Conservation (phyloP, 2,797 vertebrate species). For the Bufotes viridis region DNA sequence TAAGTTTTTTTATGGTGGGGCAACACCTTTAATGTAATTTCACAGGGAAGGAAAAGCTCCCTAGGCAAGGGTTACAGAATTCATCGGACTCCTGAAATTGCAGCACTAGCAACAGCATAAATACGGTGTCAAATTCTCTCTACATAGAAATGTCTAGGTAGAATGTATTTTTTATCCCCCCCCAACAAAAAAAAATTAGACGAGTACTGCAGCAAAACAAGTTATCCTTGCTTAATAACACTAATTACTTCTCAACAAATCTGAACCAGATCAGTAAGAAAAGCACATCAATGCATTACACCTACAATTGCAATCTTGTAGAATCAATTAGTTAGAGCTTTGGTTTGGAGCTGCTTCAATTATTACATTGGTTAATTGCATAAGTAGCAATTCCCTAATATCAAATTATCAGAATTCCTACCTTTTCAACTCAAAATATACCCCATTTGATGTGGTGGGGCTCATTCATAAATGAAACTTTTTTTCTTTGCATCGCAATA, state of each 20-base stretch:
- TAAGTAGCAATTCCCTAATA: background rate
- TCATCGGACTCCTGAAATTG: too few species aligned
- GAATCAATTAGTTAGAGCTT: background rate
- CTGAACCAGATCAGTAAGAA: background rate
- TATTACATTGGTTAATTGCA: slow-evolving; percentile 9
- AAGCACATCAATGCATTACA: background rate
- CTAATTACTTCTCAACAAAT: background rate
- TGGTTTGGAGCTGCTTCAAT: background rate
- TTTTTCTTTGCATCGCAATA: too few species aligned
- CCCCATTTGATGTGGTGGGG: too few species aligned
- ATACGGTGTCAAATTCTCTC: too few species aligned
- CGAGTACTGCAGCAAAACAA: background rate
- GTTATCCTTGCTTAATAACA: background rate
- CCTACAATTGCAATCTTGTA: background rate
- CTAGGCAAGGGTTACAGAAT: too few species aligned
- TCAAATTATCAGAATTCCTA: background rate
- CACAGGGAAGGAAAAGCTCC: too few species aligned
- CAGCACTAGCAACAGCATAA: too few species aligned
- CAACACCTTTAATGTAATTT: too few species aligned
- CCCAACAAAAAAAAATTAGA: background rate
- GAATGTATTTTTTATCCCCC: too few species aligned
- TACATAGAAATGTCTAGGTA: too few species aligned
- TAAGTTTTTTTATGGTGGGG: too few species aligned
- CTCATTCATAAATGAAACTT: too few species aligned
- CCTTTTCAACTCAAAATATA: background rate